phyloP scores from a whole-genome alignment of 2,113 vertebrate species.

The Micronycteris hirsuta region DNA sequence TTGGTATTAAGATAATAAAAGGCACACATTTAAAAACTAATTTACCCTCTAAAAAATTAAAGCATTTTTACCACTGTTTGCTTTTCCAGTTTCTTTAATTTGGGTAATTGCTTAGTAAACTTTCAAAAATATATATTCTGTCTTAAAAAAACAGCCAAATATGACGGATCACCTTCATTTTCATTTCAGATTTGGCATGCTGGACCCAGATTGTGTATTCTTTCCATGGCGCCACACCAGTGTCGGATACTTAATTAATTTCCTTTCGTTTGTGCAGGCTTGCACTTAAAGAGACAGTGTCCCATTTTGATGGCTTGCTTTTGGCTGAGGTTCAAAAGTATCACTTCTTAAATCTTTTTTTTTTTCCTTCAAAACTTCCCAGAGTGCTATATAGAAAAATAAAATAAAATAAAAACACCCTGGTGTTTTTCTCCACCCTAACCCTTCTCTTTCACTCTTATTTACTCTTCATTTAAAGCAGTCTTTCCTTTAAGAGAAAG shows the following conservation, averaged over 20 bases:
- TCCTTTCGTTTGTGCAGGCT: conserved; percentile 87
- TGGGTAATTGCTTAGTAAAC: conserved; percentile 90
- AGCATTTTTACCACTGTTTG: conserved; percentile 82
- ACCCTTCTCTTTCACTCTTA: conserved; percentile 23
- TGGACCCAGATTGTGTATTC: conserved; percentile 82
- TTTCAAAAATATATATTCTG: conserved; percentile 87
- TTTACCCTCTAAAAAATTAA: conserved; percentile 67
- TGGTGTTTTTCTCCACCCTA: conserved; percentile 63
- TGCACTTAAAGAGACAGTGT: conserved; percentile 84
- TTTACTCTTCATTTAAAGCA: conserved; percentile 27
- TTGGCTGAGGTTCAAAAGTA: conserved; percentile 79
- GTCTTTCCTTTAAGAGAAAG: not conserved
- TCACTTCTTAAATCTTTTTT: conserved; percentile 81
- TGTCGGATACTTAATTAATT: conserved; percentile 92
- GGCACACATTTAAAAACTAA: conserved; percentile 55
- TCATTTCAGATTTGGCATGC: conserved; percentile 83
- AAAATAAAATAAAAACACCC: conserved; percentile 64
- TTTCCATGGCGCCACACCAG: conserved; percentile 89
- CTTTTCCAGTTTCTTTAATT: conserved; percentile 91
- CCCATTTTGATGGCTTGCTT: conserved; percentile 79
- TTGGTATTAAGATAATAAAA: conserved; percentile 64
- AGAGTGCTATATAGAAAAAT: conserved; percentile 69
- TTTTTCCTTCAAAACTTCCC: conserved; percentile 57
- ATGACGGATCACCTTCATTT: conserved; percentile 88
- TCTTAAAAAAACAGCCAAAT: conserved; percentile 88